Conservation (phyloP, 2,113 vertebrate genomes). For the crab-eating macaque (Macaca fascicularis) region DNA sequence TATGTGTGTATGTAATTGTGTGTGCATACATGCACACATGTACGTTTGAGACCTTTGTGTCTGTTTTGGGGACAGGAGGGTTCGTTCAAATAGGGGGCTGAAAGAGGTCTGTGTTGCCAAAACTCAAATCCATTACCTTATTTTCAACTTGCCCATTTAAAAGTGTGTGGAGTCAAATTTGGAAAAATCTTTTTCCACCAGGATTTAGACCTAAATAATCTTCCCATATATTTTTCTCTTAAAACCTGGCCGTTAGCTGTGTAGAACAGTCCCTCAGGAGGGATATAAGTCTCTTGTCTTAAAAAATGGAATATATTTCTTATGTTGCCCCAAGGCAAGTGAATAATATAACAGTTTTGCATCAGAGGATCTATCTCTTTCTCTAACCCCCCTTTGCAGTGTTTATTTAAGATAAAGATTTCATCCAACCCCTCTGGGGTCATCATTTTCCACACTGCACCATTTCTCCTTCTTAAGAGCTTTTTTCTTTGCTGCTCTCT, state of each 20-base stretch:
- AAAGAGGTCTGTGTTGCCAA: background rate
- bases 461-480: background rate
- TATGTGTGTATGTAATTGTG: background rate
- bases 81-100: background rate
- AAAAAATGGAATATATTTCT: slow-evolving; percentile 57
- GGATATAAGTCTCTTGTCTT: slow-evolving; percentile 47
- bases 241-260: background rate
- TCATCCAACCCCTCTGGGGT: background rate
- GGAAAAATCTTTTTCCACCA: slow-evolving; percentile 19
- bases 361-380: background rate
- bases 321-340: background rate
- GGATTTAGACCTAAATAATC: slow-evolving; percentile 30
- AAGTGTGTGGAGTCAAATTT: slow-evolving; percentile 3
- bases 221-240: slow-evolving; percentile 38
- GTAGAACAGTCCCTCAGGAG: slow-evolving; percentile 11
- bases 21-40: too few species aligned
- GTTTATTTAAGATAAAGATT: slow-evolving; percentile 8
- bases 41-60: background rate
- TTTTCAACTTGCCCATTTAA: background rate
- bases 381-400: background rate
- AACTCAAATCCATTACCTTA: background rate
- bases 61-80: too few species aligned
- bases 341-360: background rate
- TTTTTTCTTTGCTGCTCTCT: background rate
- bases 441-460: background rate